Conservation (phyloP, 2,888 invertebrate genomes). For the Didymodactylos carnosus region DNA sequence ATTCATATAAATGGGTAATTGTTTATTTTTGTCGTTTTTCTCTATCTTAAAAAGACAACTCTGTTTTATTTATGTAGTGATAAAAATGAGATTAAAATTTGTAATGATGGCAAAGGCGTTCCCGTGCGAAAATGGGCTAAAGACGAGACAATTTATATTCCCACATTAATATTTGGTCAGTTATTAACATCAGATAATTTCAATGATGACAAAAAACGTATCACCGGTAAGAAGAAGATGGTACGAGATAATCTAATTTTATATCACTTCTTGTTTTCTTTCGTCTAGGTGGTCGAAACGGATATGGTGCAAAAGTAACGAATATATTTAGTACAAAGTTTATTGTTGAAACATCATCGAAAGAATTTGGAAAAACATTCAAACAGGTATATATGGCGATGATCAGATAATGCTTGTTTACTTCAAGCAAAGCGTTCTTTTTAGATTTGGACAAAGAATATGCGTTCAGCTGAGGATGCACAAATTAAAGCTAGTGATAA, state of each 20-base stretch:
- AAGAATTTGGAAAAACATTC: slow-evolving; percentile 59
- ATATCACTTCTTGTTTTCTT: neutral
- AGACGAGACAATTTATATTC: slow-evolving; percentile 84
- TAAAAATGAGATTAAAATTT: slow-evolving; percentile 68
- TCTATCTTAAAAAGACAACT: neutral
- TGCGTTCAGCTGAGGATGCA: slow-evolving; percentile 72
- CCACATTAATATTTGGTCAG: slow-evolving; percentile 97
- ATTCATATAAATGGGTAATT: slow-evolving; percentile 51
- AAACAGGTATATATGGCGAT: slow-evolving; percentile 46
- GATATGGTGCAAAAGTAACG: slow-evolving; percentile 94
- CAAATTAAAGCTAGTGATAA: slow-evolving; percentile 45
- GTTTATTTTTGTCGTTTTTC: neutral
- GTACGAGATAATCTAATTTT: neutral
- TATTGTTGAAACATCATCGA: slow-evolving; percentile 73
- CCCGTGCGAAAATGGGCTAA: slow-evolving; percentile 89
- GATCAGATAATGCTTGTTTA: neutral
- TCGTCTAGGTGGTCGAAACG: slow-evolving; percentile 59
- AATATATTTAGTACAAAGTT: slow-evolving; percentile 95
- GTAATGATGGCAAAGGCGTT: slow-evolving; percentile 91
- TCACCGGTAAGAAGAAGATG: slow-evolving; percentile 34
- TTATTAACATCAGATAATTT: slow-evolving; percentile 93
- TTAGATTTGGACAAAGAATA: slow-evolving; percentile 74
- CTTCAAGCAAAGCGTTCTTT: too few species aligned
- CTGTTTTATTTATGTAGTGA: slow-evolving; percentile 35
- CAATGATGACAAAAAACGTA: slow-evolving; percentile 90